Conservation (phyloP, 1,140 invertebrate genomes). For the Riptortus pedestris region DNA sequence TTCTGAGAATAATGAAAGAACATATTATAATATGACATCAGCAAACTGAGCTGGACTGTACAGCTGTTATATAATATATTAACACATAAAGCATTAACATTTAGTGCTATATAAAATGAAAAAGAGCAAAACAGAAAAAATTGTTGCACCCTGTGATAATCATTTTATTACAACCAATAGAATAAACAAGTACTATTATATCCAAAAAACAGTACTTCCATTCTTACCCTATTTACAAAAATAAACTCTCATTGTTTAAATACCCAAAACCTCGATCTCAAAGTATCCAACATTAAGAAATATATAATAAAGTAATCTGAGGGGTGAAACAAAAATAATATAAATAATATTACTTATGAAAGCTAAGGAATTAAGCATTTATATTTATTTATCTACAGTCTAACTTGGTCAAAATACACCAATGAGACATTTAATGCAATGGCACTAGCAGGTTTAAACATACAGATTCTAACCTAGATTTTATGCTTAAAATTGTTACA, state of each 20-base stretch:
- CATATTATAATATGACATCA: not conserved
- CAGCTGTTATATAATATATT: constrained; percentile 6
- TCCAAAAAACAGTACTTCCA: constrained; percentile 18
- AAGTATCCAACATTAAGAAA: constrained; percentile 8
- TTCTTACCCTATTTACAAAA: constrained; percentile 27
- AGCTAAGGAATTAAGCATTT: no score
- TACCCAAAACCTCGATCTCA: constrained; percentile 18
- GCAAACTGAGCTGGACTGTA: constrained; percentile 7
- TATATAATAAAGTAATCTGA: not conserved
- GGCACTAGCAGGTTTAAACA: no score
- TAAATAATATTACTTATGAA: no score
- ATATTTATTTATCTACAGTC: no score
- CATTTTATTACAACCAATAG: constrained; percentile 14
- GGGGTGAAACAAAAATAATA: no score
- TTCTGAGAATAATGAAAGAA: not conserved
- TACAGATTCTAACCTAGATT: no score
- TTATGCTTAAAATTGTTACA: no score
- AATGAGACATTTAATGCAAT: no score
- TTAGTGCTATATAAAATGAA: constrained; percentile 24
- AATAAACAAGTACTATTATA: constrained; percentile 12
- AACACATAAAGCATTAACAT: constrained; percentile 25
- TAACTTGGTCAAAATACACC: no score
- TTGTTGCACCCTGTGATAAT: constrained; percentile 12
- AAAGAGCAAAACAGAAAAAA: constrained; percentile 12
- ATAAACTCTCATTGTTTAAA: constrained; percentile 24